Base-by-base conservation (phyloP, 2,797 vertebrate genomes). In the Natrix natrix region DNA sequence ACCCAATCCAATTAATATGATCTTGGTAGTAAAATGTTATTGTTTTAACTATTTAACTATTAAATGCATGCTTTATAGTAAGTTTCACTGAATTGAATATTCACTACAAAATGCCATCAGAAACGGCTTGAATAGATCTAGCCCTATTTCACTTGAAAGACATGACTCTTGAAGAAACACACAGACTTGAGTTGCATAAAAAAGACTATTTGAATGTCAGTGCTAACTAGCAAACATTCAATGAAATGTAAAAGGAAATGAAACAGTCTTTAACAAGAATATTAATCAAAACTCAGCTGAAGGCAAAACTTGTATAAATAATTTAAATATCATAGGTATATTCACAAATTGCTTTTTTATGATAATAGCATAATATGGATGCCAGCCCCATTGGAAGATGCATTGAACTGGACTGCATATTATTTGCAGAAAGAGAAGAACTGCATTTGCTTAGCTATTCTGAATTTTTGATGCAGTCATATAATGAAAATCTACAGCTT, bases 381-480 rank as follows among this genome's bases (percentile, higher is more conserved):
- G n/a, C 66, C n/a, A 74, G 7, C 66, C 66, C 16, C n/a, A 74
- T 74, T 32, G n/a, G 66, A 74, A 74, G n/a, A 32, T 37, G 32
- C 66, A 37, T 32, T 74, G 66, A 74, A 74, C 14, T 6, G 2
- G n/a, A 37, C n/a, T 74, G 66, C n/a, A 32, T 17, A 32, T 74
- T 32, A 17, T 37, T 74, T 32, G 66, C n/a, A 37, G n/a, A 52
- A 61, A 59, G 48, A 55, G 14, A 54, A 22, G 57, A 26, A 20
- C 8, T 54, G 59, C 26, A 14, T 32, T 63, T 28, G 55, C 26
- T 91, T 22, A 43, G 56, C n/a, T 54, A n/a, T 55, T n/a, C 20
- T 78, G 20, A 57, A 13, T 32, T 93, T 93, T 93, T 93, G 61
- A 91, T 54, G 1, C 13, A 92, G 26, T 55, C n/a, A 63, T 54